Evolutionary conservation across 2,797 vertebrate genomes (phyloP).

Genomic region (Triplophysa yarkandensis): DNA sequence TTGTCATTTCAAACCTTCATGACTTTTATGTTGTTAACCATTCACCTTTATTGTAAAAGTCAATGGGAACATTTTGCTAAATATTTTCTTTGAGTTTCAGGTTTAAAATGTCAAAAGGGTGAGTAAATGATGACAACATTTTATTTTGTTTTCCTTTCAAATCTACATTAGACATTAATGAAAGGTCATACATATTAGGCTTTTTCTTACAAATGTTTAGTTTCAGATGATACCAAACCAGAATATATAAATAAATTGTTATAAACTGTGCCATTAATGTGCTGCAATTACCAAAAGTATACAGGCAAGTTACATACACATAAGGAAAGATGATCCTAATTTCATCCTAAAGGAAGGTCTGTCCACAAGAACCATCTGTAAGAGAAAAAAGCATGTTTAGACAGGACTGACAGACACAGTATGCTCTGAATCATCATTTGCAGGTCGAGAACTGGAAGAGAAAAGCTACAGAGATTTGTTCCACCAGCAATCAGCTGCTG

Average conservation of each 20-base stretch:
- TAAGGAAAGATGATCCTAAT: neutral
- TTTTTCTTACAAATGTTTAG: constrained; percentile 29
- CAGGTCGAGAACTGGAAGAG: constrained; percentile 86
- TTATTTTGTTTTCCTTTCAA: too few relatives aligned
- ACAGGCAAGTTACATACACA: constrained; percentile 2
- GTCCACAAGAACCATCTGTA: constrained; percentile 21
- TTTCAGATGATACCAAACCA: constrained; percentile 1
- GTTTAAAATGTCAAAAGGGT: too few relatives aligned
- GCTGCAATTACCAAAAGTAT: neutral
- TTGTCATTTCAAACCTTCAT: too few relatives aligned
- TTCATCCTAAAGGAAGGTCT: constrained; percentile 1
- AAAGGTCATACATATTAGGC: neutral
- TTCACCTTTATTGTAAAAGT: too few relatives aligned
- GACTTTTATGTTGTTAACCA: too few relatives aligned
- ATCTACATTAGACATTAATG: too few relatives aligned
- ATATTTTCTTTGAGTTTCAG: too few relatives aligned
- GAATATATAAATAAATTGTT: neutral
- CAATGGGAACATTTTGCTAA: too few relatives aligned
- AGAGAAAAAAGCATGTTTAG: neutral
- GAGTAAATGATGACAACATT: too few relatives aligned
- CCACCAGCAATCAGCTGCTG: constrained; percentile 83
- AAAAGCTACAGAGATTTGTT: constrained; percentile 83
- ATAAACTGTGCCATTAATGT: neutral
- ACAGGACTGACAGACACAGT: constrained; percentile 11
- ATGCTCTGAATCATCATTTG: constrained; percentile 28